A percentile compares a stretch with the other conserved stretches of the same genome.
Conservation (phyloP, 2,113 vertebrate genomes). For the Oreochromis tanganicae region DNA sequence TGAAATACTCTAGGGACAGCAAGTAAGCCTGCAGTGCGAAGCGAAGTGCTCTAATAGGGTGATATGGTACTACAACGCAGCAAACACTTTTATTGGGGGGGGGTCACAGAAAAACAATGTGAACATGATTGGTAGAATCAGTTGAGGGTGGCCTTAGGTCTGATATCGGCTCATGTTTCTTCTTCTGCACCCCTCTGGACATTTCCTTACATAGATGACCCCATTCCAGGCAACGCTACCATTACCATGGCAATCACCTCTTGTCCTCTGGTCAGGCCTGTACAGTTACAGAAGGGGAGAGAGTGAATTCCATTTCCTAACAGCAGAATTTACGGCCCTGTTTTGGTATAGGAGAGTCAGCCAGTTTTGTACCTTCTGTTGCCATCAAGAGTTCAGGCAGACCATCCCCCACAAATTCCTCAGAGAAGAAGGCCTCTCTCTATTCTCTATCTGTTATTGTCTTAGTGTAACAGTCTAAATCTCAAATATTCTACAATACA, state of each 20-base stretch:
- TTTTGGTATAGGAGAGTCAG: neutral
- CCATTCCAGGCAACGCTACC: neutral
- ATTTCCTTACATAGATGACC: neutral
- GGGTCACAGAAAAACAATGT: neutral
- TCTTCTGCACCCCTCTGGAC: neutral
- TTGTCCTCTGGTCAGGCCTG: neutral
- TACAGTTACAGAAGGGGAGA: neutral
- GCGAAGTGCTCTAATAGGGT: too few species aligned
- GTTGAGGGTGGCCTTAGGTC: neutral
- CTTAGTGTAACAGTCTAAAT: neutral
- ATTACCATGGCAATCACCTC: neutral
- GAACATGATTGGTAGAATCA: neutral
- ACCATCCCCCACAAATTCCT: neutral
- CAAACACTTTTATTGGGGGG: neutral
- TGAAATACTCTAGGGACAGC: too few species aligned
- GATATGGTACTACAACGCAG: neutral
- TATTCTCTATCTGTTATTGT: neutral
- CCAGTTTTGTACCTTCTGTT: neutral
- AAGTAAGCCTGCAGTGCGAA: too few species aligned
- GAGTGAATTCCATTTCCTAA: neutral
- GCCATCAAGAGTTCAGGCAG: neutral
- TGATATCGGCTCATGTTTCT: neutral
- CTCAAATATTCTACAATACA: neutral
- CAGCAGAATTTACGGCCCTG: neutral
- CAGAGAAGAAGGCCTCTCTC: neutral